phyloP scores from a whole-genome alignment of 2,113 vertebrate species.

The Lontra canadensis region DNA sequence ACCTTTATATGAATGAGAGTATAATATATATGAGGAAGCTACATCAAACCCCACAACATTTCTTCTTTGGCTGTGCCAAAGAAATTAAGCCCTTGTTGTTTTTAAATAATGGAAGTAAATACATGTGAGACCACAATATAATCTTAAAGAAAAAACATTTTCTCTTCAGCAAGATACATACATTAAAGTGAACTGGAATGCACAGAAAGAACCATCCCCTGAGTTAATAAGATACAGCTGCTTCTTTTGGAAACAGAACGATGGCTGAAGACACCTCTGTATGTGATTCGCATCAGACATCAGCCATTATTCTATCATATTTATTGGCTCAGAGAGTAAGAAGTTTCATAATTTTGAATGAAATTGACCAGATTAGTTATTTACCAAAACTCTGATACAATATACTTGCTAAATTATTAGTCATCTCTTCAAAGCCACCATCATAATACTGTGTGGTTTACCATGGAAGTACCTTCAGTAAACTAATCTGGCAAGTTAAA shows the following conservation, averaged over 20 bases:
- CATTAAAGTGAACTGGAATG: not conserved
- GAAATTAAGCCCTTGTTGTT: not conserved
- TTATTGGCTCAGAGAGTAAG: not conserved
- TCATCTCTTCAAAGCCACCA: not conserved
- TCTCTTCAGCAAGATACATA: not conserved
- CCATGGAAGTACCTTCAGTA: not conserved
- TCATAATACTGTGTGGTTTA: not conserved
- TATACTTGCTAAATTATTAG: slow-evolving; percentile 31
- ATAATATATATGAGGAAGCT: not conserved
- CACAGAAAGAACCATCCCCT: not conserved
- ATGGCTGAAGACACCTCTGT: not conserved
- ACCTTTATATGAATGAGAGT: not conserved
- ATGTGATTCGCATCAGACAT: not conserved
- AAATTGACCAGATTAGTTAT: not conserved
- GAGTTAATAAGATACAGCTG: not conserved
- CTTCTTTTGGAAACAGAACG: not conserved
- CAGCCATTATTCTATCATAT: not conserved
- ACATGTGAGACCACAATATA: not conserved
- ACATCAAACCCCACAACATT: not conserved
- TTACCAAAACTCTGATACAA: slow-evolving; percentile 19
- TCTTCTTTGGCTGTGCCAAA: not conserved
- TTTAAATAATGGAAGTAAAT: slow-evolving; percentile 22
- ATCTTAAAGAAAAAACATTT: not conserved
- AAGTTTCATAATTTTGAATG: slow-evolving; percentile 34
- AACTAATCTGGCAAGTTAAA: not conserved